Evolutionary conservation across 1,140 invertebrate genomes (phyloP), one percentile per base, ranked within the genome.

Genomic region (Brachystomella parvula): DNA sequence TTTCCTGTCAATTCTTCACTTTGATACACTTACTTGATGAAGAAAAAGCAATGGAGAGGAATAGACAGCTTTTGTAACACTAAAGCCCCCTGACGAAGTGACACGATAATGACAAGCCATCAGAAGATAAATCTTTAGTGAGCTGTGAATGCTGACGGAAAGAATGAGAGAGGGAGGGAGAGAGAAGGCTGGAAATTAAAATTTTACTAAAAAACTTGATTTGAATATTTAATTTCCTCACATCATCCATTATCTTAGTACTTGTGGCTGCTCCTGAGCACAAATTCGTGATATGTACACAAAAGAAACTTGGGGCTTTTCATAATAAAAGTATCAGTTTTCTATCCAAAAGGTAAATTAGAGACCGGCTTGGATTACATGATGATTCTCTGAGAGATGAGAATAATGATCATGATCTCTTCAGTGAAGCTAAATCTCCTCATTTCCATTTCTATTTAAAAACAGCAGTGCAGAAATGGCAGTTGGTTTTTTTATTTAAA

Each of bases 101-200:
- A 53, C 49, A 53, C 12, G 49, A 6, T 53, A 53, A 53, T 53
- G 49, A 53, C 49, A 53, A 53, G 49, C 24, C 49, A 53, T 53
- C 49, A 53, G 24, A 24, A 15, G 49, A 53, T 53, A 53, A 9
- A 53, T 53, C 3, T 26, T 6, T 6, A 24, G 12, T 15, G 49
- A 44, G 39, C 39, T 12, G 9, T 44, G 39, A 44, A 12, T 12
- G 9, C 9, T 44, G 9, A 12, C 9, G n/a, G n/a, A 44, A 44
- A 44, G 39, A 12, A 12, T 44, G 9, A 12, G 9, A 44, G 39
- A n/a, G n/a, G n/a, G n/a, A n/a, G n/a, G n/a, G n/a, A n/a, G n/a
- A n/a, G n/a, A n/a, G n/a, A n/a, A n/a, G n/a, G n/a, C n/a, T n/a
- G n/a, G n/a, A n/a, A 44, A 44, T n/a, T 12, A 44, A 44, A 44